Percentiles rank a stretch among this genome's conserved stretches.
Conservation (phyloP, 2,888 invertebrate species). For the Idaea biselata region DNA sequence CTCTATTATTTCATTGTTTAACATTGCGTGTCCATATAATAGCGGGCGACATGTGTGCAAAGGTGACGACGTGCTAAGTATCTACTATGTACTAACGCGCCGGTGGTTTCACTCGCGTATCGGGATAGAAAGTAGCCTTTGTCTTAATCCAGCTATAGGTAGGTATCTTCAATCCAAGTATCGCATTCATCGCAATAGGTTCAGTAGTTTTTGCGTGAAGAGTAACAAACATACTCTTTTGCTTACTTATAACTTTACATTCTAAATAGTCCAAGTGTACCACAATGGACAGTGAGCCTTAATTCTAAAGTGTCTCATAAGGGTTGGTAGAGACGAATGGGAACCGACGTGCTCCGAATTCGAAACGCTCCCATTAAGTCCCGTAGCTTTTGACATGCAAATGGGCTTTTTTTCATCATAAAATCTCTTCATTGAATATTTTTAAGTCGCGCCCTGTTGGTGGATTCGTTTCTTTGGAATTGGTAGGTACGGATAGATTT, state of each 20-base stretch:
- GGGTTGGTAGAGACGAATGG: slow-evolving; percentile 64
- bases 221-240: too few species aligned
- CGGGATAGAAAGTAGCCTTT: too few species aligned
- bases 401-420: slow-evolving; percentile 69
- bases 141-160: too few species aligned
- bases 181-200: too few species aligned
- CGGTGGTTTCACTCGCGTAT: too few species aligned
- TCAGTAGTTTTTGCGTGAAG: too few species aligned
- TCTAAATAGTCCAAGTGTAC: not conserved
- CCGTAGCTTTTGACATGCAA: slow-evolving; percentile 76
- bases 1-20: too few species aligned
- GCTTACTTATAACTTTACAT: not conserved
- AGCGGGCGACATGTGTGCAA: too few species aligned
- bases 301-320: slow-evolving; percentile 56
- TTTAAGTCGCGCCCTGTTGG: slow-evolving; percentile 61
- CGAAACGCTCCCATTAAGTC: slow-evolving; percentile 69
- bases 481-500: slow-evolving; percentile 3
- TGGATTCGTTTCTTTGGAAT: slow-evolving; percentile 61
- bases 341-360: slow-evolving; percentile 71
- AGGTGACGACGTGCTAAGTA: too few species aligned
- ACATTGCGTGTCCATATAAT: too few species aligned
- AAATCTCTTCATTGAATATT: slow-evolving; percentile 75
- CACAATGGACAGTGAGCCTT: slow-evolving; percentile 25
- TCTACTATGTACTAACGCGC: too few species aligned
- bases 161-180: too few species aligned